phyloP scores from a whole-genome alignment of 2,888 invertebrate genomes.

The Amblyteles armatorius region DNA sequence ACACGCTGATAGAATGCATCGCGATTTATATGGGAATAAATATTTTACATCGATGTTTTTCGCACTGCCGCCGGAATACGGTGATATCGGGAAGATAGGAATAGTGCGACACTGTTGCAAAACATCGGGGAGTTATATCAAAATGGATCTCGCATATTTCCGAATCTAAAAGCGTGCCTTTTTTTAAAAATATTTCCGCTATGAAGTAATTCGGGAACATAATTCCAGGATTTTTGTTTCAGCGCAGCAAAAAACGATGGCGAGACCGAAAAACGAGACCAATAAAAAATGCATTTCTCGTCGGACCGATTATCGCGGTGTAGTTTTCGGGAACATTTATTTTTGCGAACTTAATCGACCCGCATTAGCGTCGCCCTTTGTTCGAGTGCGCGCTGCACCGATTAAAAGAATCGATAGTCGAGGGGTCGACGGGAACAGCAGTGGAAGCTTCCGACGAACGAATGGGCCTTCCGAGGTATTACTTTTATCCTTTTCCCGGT shows the following conservation, averaged over 20 bases:
- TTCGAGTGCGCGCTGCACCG: conserved; percentile 11
- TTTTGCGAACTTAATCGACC: background rate
- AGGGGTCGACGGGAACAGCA: background rate
- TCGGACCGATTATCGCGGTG: too few species aligned
- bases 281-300: background rate
- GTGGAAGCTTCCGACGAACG: conserved; percentile 49
- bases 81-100: background rate
- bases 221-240: background rate
- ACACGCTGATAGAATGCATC: conserved; percentile 25
- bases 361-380: background rate
- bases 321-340: background rate
- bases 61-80: background rate
- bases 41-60: background rate
- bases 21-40: conserved; percentile 8
- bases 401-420: conserved; percentile 59
- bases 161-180: background rate
- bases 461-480: conserved; percentile 56
- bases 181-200: background rate
- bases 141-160: background rate
- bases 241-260: background rate
- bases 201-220: background rate
- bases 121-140: background rate
- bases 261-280: background rate
- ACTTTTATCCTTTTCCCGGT: conserved; percentile 68
- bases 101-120: background rate